These are phyloP conservation scores for Tauraco erythrolophus DNA, from an alignment of 2,113 vertebrate species.

Conservation along the genomic window DNA sequence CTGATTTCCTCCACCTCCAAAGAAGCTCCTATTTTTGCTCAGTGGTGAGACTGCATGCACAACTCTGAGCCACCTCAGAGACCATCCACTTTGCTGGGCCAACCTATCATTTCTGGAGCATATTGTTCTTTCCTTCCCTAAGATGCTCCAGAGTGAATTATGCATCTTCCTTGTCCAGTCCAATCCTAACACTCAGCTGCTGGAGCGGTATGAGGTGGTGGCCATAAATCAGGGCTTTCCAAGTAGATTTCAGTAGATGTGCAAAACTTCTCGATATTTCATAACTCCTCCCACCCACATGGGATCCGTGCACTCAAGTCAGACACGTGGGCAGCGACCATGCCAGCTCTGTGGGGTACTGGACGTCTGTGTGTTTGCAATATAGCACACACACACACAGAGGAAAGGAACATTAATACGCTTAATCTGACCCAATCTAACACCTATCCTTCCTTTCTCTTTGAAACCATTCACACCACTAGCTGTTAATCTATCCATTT, in stretches of 20 bases:
- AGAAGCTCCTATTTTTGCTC: background rate
- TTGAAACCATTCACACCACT: background rate
- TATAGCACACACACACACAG: background rate
- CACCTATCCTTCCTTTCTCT: background rate
- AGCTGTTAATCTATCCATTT: background rate
- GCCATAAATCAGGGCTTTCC: background rate
- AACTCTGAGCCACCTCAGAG: background rate
- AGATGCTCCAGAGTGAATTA: background rate
- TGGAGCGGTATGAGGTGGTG: background rate
- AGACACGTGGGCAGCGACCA: rapidly evolving
- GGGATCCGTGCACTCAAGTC: background rate
- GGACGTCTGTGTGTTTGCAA: background rate
- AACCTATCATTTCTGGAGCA: background rate
- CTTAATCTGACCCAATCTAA: background rate
- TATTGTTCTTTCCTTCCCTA: rapidly evolving
- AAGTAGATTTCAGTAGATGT: rapidly evolving
- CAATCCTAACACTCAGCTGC: background rate
- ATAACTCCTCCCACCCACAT: background rate
- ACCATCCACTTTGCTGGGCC: background rate
- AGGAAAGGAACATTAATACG: background rate
- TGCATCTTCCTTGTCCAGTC: background rate
- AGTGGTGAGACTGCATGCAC: background rate
- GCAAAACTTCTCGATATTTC: background rate
- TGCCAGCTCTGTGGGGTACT: background rate
- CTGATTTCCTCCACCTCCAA: background rate